These are phyloP conservation scores for Heliconius charithonia DNA, from an alignment of 2,888 invertebrate species.

Conservation along the genomic window DNA sequence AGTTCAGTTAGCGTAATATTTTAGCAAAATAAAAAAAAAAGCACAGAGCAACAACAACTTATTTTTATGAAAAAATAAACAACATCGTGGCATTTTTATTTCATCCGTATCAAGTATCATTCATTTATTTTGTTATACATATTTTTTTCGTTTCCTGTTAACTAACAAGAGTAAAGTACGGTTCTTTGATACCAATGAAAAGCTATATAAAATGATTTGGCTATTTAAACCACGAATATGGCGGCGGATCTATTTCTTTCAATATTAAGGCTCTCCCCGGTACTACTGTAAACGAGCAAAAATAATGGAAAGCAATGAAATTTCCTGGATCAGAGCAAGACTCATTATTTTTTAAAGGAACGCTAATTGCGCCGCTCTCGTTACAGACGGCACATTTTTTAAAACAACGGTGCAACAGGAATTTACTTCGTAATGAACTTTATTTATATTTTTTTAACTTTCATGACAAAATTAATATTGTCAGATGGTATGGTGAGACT, in stretches of 20 bases:
- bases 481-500: neutral
- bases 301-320: slow-evolving; percentile 45
- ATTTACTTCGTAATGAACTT: slow-evolving; percentile 46
- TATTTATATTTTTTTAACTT: slow-evolving; percentile 38
- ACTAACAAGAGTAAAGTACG: neutral
- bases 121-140: slow-evolving; percentile 1
- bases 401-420: slow-evolving; percentile 43
- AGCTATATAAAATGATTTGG: slow-evolving; percentile 19
- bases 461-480: slow-evolving; percentile 26
- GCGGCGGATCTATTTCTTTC: slow-evolving; percentile 15
- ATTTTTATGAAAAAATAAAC: neutral
- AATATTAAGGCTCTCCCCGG: slow-evolving; percentile 23
- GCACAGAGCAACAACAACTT: neutral
- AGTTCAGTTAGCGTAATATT: neutral
- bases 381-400: slow-evolving; percentile 48
- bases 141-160: neutral
- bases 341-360: slow-evolving; percentile 47
- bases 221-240: slow-evolving; percentile 20
- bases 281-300: slow-evolving; percentile 36
- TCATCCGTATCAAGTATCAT: neutral
- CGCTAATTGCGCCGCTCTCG: slow-evolving; percentile 49
- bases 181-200: slow-evolving; percentile 6
- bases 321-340: slow-evolving; percentile 45
- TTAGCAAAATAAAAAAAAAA: neutral
- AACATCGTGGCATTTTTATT: slow-evolving; percentile 8